Evolutionary conservation across 2,888 invertebrate species (phyloP).

Genomic region (Hylaea fasciaria): DNA sequence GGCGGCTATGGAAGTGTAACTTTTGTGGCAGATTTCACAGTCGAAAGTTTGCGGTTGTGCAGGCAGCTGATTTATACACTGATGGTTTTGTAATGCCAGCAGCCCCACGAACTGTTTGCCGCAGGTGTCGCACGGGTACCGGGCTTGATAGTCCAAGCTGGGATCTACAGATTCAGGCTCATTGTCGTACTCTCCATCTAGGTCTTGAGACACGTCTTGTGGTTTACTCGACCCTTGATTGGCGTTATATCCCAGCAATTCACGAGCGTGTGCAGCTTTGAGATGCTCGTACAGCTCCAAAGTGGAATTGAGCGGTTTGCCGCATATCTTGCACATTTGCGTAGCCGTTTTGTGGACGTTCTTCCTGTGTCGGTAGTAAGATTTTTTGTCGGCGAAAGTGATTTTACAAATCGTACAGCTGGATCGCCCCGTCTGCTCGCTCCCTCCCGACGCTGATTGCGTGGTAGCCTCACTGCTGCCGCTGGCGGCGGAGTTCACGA

Average conservation of each 20-base stretch:
- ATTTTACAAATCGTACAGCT: constrained; percentile 86
- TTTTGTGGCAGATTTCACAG: constrained; percentile 87
- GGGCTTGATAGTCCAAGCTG: constrained; percentile 76
- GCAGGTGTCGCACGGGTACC: constrained; percentile 83
- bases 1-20: constrained; percentile 87
- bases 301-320: constrained; percentile 86
- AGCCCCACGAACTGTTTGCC: constrained; percentile 83
- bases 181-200: constrained; percentile 70
- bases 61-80: constrained; percentile 73
- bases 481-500: constrained; percentile 63
- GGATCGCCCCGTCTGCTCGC: constrained; percentile 63
- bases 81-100: constrained; percentile 83
- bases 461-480: constrained; percentile 54
- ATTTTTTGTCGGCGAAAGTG: constrained; percentile 85
- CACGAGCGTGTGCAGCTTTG: constrained; percentile 84
- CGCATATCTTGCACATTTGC: constrained; percentile 87
- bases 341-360: constrained; percentile 80
- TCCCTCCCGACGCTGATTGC: constrained; percentile 46
- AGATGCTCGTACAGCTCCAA: constrained; percentile 86
- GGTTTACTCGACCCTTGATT: constrained; percentile 72
- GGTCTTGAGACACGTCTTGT: constrained; percentile 63
- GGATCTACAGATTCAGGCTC: constrained; percentile 71
- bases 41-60: constrained; percentile 79
- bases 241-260: constrained; percentile 79
- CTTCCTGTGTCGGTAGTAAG: constrained; percentile 86